phyloP scores from a whole-genome alignment of 2,113 vertebrate species.

The Strigops habroptila region DNA sequence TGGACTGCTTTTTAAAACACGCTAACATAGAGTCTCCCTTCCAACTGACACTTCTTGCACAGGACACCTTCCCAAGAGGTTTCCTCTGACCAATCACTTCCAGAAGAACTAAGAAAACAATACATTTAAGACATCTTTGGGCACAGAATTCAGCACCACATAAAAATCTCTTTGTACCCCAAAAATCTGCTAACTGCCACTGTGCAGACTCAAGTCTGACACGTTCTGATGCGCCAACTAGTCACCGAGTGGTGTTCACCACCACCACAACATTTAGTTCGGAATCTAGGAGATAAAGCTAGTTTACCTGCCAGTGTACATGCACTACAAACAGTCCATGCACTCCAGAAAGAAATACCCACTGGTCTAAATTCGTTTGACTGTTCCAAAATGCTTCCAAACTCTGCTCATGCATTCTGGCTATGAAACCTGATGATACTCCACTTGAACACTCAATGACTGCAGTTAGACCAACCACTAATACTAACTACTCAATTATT shows the following conservation, averaged over 20 bases:
- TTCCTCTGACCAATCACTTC: not conserved
- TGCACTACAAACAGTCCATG: fast-evolving
- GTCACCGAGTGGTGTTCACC: not conserved
- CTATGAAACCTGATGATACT: not conserved
- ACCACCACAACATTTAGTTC: fast-evolving
- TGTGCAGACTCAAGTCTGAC: fast-evolving
- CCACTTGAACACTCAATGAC: not conserved
- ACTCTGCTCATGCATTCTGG: fast-evolving
- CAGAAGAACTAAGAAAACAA: fast-evolving
- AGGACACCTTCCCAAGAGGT: not conserved
- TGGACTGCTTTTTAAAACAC: not conserved
- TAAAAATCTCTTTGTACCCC: not conserved
- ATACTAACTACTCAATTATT: not conserved
- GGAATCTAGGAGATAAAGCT: not conserved
- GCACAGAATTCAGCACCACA: not conserved
- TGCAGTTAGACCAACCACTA: not conserved
- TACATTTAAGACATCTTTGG: not conserved
- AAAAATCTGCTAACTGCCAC: not conserved
- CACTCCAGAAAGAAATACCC: not conserved
- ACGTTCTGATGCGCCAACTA: no score
- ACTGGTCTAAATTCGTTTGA: not conserved
- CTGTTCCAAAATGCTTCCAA: not conserved
- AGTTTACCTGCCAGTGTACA: not conserved
- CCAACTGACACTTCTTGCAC: not conserved
- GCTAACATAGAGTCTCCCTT: fast-evolving